Evolutionary conservation across 2,113 vertebrate species (phyloP).

Genomic region (Hydrolagus affinis): DNA sequence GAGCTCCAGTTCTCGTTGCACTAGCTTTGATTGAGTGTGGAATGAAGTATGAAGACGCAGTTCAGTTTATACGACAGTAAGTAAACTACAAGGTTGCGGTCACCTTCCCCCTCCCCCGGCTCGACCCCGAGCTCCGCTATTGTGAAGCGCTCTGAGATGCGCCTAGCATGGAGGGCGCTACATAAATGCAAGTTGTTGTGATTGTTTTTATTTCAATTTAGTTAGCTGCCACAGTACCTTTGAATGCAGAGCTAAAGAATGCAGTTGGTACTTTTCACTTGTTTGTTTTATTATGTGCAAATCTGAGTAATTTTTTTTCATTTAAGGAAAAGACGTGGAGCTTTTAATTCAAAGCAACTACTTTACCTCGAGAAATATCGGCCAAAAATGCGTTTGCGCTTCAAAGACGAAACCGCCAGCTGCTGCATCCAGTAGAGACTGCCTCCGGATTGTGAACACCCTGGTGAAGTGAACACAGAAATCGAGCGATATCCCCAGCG

Average conservation of each 20-base stretch:
- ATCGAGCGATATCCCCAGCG: background rate
- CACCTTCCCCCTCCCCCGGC: too few relatives aligned
- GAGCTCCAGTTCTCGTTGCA: conserved; percentile 94
- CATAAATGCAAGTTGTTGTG: too few relatives aligned
- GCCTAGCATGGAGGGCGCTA: too few relatives aligned
- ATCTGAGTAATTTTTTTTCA: conserved; percentile 34
- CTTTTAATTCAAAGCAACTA: conserved; percentile 98
- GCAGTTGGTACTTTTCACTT: background rate
- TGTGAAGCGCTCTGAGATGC: too few relatives aligned
- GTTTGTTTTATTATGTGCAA: background rate
- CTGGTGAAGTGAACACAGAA: conserved; percentile 20
- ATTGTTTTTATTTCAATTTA: too few relatives aligned
- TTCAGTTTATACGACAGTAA: conserved; percentile 98
- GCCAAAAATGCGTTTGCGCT: conserved; percentile 91
- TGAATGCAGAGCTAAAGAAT: too few relatives aligned
- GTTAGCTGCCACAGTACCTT: too few relatives aligned
- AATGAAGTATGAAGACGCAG: conserved; percentile 98
- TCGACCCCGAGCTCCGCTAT: too few relatives aligned
- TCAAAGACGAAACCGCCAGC: conserved; percentile 84
- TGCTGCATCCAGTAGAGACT: conserved; percentile 83
- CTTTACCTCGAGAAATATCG: conserved; percentile 98
- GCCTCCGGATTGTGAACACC: conserved; percentile 8
- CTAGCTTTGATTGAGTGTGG: conserved; percentile 93
- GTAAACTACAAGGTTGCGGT: conserved; percentile 45
- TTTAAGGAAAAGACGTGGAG: conserved; percentile 93